These are phyloP conservation scores for Ephydatia muelleri DNA, from an alignment of 37 sponge, comb jelly and placozoan species.

Conservation along the genomic window DNA sequence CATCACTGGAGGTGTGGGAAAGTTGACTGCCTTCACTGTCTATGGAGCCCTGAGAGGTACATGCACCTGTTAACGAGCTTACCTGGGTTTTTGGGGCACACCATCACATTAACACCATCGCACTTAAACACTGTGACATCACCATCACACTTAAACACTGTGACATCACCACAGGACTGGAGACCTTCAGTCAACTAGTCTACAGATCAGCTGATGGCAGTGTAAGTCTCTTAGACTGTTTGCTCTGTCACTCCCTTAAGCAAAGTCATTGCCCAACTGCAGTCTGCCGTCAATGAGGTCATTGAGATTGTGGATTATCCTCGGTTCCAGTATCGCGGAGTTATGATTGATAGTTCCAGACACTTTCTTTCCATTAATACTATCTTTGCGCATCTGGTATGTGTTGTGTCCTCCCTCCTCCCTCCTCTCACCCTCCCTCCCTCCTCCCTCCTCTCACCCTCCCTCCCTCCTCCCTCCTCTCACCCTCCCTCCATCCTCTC, in stretches of 20 bases:
- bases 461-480: too few relatives aligned
- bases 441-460: too few relatives aligned
- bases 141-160: too few relatives aligned
- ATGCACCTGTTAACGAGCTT: too few relatives aligned
- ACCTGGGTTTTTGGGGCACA: background rate
- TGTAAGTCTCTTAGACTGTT: conserved; percentile 19
- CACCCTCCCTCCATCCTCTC: too few relatives aligned
- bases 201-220: conserved; percentile 19
- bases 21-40: conserved; percentile 62
- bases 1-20: conserved; percentile 18
- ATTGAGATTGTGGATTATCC: conserved; percentile 65
- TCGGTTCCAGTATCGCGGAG: conserved; percentile 79
- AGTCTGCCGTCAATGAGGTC: conserved; percentile 30
- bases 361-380: conserved; percentile 74
- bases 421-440: background rate
- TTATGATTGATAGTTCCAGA: conserved; percentile 87
- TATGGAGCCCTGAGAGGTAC: conserved; percentile 81
- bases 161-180: conserved; percentile 60
- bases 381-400: conserved; percentile 66
- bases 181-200: conserved; percentile 91
- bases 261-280: background rate
- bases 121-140: too few relatives aligned
- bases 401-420: too few relatives aligned
- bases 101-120: too few relatives aligned
- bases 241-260: background rate